Evolutionary conservation across 2,888 invertebrate genomes (phyloP), one percentile per base, ranked within the genome.

Genomic region (Catocala sponsa): DNA sequence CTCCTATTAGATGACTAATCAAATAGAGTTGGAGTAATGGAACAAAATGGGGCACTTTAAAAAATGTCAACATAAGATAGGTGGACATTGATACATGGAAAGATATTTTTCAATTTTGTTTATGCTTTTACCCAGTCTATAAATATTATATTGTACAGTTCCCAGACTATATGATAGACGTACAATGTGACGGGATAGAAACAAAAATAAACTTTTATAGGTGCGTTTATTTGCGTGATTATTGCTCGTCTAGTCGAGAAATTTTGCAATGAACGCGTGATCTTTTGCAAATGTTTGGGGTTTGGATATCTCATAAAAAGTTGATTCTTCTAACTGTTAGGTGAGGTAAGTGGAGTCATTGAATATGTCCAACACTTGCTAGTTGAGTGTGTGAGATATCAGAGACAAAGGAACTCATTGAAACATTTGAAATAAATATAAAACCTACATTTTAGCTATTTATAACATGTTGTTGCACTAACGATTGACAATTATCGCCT

Each of bases 201-300:
- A 59, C 55, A 46, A 65, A 70, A 65, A 65, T 70, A 68, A 61
- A 66, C 44, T 72, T 71, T 68, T 68, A 68, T 70, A 47, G 59
- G 32, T 72, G 57, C 64, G 64, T 68, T 68, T 73, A 70, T 70
- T 70, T 65, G 63, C 51, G 60, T 53, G 55, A 68, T 68, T 65
- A 68, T 46, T 55, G 48, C 47, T 59, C 50, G 61, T 52, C 63
- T 70, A 61, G 59, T 57, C 51, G 51, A 65, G 70, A 72, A 68
- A 68, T 54, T 46, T 15, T 15, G 15, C 32, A 12, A 25, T 25
- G 52, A 55, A 33, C 47, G 54, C 42, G 10, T 55, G 57, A 48
- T 51, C 47, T 56, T 52, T 47, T 46, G 50, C 44, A 59, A 51
- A 47, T 61, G 57, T 69, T 13, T 44, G 13, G 25, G 25, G 1